Evolutionary conservation across 2,888 invertebrate genomes (phyloP), one percentile per base, ranked within the genome.

Genomic region (Meganola albula): DNA sequence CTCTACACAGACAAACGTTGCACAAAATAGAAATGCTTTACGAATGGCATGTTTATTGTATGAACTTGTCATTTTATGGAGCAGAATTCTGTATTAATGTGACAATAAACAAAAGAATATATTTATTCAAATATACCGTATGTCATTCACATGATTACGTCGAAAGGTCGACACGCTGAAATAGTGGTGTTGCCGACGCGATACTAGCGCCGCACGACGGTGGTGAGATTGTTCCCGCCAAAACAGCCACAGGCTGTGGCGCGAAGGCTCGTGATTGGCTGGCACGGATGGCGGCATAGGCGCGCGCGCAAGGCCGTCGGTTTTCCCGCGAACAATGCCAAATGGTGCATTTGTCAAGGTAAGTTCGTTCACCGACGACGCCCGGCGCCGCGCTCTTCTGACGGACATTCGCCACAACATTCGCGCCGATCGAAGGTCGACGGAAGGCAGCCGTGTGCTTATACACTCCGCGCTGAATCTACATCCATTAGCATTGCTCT

Each of bases 331-430:
- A 85, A 85, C 85, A 85, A 85, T 84, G 85, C 85, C 85, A 83
- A 85, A 85, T 85, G 84, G 83, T 85, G 85, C 85, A 85, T 85
- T 84, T 84, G 85, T 85, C 85, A 85, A 85, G 85, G 85, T 83
- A 79, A 85, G 84, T 83, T 83, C 85, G 85, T 83, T 84, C 84
- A 83, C 84, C 84, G 83, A 66, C 75, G 80, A 73, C 82, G 82
- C 76, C 70, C 66, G 70, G 71, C 67, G 58, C 69, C 55, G 62
- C 62, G 56, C 63, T 64, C 51, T 55, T 57, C 60, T 53, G 50
- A 44, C 64, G 66, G 63, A 62, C 65, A 68, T 64, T 74, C 68
- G 73, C 70, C 71, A 66, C 71, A 67, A 58, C 76, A 60, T 64
- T 48, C 73, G 68, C 69, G 63, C 72, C 70, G 68, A 67, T 65